phyloP scores from a whole-genome alignment of 2,888 invertebrate species.

The Oxyteleia sp. region DNA sequence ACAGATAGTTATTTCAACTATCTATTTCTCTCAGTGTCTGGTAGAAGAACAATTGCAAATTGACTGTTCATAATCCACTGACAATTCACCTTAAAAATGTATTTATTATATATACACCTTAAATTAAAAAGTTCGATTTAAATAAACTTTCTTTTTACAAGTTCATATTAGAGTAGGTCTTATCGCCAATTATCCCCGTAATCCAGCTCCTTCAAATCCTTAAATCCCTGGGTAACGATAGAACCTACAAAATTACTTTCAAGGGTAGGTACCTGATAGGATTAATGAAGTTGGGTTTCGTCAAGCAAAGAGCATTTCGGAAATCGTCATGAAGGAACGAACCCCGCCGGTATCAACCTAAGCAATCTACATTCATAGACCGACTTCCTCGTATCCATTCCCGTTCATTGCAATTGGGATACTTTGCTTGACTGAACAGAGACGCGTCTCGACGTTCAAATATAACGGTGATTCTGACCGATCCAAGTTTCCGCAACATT shows the following conservation, averaged over 20 bases:
- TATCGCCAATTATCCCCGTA: constrained; percentile 70
- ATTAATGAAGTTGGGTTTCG: constrained; percentile 73
- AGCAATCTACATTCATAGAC: constrained; percentile 70
- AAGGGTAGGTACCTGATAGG: constrained; percentile 53
- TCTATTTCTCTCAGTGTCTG: too few species aligned
- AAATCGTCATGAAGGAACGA: constrained; percentile 68
- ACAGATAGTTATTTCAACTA: too few species aligned
- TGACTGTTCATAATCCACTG: too few species aligned
- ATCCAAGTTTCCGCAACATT: constrained; percentile 58
- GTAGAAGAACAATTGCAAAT: too few species aligned
- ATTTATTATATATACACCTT: constrained; percentile 7
- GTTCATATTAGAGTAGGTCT: constrained; percentile 40
- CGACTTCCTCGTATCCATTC: constrained; percentile 58
- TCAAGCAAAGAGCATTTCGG: constrained; percentile 72
- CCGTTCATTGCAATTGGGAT: constrained; percentile 62
- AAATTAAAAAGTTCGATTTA: constrained; percentile 33
- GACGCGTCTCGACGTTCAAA: constrained; percentile 48
- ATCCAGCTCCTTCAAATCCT: constrained; percentile 67
- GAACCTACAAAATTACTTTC: constrained; percentile 65
- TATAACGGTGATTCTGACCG: constrained; percentile 59
- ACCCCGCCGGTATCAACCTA: constrained; percentile 53
- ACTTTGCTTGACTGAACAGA: constrained; percentile 61
- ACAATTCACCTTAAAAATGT: too few species aligned
- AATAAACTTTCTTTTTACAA: constrained; percentile 55
- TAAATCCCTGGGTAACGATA: constrained; percentile 63